phyloP scores from a whole-genome alignment of 2,888 invertebrate genomes.

The Euphydryas editha region DNA sequence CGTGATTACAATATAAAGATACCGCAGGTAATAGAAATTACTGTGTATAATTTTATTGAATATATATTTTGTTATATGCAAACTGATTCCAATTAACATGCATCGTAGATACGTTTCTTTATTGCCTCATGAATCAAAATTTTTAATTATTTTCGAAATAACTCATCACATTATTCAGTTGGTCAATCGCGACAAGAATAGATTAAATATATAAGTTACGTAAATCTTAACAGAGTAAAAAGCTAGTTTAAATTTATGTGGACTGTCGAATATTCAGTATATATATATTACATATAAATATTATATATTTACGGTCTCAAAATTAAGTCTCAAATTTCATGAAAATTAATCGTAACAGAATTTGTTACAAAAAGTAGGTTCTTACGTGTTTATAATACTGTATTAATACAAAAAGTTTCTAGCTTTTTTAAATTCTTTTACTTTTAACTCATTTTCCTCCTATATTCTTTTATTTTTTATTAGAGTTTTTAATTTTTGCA shows the following conservation, averaged over 20 bases:
- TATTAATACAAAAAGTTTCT: too few species aligned
- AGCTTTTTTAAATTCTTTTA: too few species aligned
- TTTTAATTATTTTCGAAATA: slow-evolving; percentile 51
- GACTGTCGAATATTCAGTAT: too few species aligned
- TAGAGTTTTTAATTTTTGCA: too few species aligned
- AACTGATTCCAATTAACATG: slow-evolving; percentile 7
- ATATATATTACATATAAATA: slow-evolving; percentile 23
- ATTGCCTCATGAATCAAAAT: slow-evolving; percentile 41
- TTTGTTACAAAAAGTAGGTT: too few species aligned
- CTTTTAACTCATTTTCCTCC: too few species aligned
- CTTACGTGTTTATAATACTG: too few species aligned
- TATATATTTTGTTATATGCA: slow-evolving; percentile 14
- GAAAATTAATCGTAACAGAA: too few species aligned
- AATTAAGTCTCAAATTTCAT: too few species aligned
- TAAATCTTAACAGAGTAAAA: slow-evolving; percentile 49
- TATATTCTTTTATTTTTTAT: too few species aligned
- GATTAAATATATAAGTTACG: slow-evolving; percentile 50
- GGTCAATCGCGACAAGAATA: slow-evolving; percentile 44
- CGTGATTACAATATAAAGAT: slow-evolving; percentile 67
- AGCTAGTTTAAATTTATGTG: too few species aligned
- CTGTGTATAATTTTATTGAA: slow-evolving; percentile 8
- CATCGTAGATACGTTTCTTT: slow-evolving; percentile 16
- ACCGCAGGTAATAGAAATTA: not conserved
- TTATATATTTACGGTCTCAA: not conserved
- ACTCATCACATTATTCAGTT: slow-evolving; percentile 48